Percentiles rank a stretch among this genome's conserved stretches.
phyloP scores from a whole-genome alignment of 2,797 vertebrate genomes.

The Oreonectes daqikongensis region DNA sequence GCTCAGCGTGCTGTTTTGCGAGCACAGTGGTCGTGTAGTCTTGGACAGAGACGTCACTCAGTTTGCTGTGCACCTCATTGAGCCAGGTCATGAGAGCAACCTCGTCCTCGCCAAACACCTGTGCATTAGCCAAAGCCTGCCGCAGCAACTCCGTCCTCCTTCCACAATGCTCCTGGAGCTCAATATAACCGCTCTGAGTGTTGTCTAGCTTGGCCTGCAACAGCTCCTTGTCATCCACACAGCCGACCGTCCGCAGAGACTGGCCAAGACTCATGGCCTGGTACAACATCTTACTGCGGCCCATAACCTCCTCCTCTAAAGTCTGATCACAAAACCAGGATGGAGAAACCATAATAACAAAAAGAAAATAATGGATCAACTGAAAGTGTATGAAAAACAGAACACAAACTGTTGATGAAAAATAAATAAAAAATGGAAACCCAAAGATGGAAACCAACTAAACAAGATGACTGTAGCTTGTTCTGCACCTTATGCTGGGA shows the following conservation, averaged over 20 bases:
- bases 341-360: slow-evolving; percentile 42
- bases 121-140: slow-evolving; percentile 93
- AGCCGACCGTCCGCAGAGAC: slow-evolving; percentile 87
- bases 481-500: slow-evolving; percentile 86
- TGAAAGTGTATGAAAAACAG: slow-evolving; percentile 33
- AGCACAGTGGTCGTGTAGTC: slow-evolving; percentile 85
- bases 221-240: slow-evolving; percentile 92
- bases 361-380: slow-evolving; percentile 51
- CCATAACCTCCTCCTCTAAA: slow-evolving; percentile 92
- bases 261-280: slow-evolving; percentile 91
- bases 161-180: slow-evolving; percentile 90
- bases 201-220: slow-evolving; percentile 91
- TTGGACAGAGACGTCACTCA: slow-evolving; percentile 84
- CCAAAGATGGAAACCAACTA: background rate
- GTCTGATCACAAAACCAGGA: slow-evolving; percentile 73
- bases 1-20: slow-evolving; percentile 86
- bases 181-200: slow-evolving; percentile 86
- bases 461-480: background rate
- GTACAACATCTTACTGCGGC: slow-evolving; percentile 88
- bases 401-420: slow-evolving; percentile 47
- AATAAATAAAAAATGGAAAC: slow-evolving; percentile 10
- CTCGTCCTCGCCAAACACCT: slow-evolving; percentile 95
- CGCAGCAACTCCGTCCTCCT: slow-evolving; percentile 89
- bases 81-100: slow-evolving; percentile 99
- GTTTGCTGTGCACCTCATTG: slow-evolving; percentile 83